Evolutionary conservation across 1,140 invertebrate genomes (phyloP), one percentile per base, ranked within the genome.

Genomic region (Vanessa atalanta): DNA sequence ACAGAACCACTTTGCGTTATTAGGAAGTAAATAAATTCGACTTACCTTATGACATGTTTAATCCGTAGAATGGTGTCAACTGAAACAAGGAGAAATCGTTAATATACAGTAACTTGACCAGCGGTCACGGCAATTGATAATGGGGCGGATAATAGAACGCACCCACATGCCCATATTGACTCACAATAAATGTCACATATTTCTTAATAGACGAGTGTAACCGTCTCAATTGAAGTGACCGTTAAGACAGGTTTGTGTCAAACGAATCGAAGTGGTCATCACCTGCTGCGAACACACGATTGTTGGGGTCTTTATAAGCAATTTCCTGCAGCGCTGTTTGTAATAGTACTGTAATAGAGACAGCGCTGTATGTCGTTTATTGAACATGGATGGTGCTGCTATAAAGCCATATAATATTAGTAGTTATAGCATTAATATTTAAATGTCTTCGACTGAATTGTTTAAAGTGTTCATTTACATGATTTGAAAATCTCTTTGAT

Each of bases 161-260:
- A 76, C 87, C 85, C 86, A 86, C 83, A 91, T 89, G 82, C 83
- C 82, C 79, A 77, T 90, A 91, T 90, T 89, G 88, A 91, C 83
- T 86, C 80, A 89, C 89, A 90, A 91, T 91, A 90, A 88, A 87
- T 79, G 89, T 89, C 89, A 89, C 85, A 91, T 91, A 86, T 87
- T 86, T 91, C 89, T 88, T 88, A 89, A 91, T 91, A 90, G 79
- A 88, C 75, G 70, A 79, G 72, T 72, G 75, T 74, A 65, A 75
- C 48, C 61, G 73, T 74, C 71, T 83, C 86, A 87, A 88, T 88
- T 87, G 80, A 80, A 75, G 65, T 73, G 73, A 65, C 73, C 78
- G 79, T 84, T 83, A 79, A 76, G 73, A 80, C 78, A 78, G 77
- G 75, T 79, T 79, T 76, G 48, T 76, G 70, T 73, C 72, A 77